Evolutionary conservation across 2,797 vertebrate genomes (phyloP), one percentile per base, ranked within the genome.

Genomic region (Xyrichtys novacula): DNA sequence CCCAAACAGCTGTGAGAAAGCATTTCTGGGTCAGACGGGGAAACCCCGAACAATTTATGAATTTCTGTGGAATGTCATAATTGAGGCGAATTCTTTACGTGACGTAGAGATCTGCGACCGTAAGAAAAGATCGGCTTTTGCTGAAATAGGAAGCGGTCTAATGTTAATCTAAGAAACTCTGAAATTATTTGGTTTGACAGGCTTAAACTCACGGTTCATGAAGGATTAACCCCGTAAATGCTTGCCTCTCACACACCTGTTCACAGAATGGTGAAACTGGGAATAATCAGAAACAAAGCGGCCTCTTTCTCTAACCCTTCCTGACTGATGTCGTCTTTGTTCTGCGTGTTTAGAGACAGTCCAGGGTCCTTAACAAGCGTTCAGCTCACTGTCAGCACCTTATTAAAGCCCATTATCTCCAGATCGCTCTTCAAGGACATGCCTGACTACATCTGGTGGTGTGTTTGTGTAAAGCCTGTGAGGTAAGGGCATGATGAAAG

Each of bases 341-440:
- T 76, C 71, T 67, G 40, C 66, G 66, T 65, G 46, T 72, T 28
- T 40, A 12, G 39, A 66, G 52, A 17, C 58, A 66, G 39, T 40
- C 26, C 53, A 49, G 20, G 69, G 44, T 63, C 67, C 71, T 78
- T 65, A 56, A 80, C 22, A 59, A 26, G 9, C 0, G 22, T 49
- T 83, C 50, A 76, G 48, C 42, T 28, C 1, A 2, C 75, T 74
- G 83, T 84, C 85, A 83, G 15, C 74, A 49, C 59, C 16, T 4
- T 8, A 47, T 53, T 60, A 50, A 38, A 57, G 5, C 44, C 44
- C 0, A 54, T 79, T 77, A 84, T 66, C 63, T 43, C 28, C 52
- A 39, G 26, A 43, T 69, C 46, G 4, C 16, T 64, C 67, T 47
- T 76, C 78, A 77, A 74, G 78, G 78, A 56, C 77, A 55, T 23